phyloP scores from a whole-genome alignment of 2,888 invertebrate species.

The Parasteatoda lunata region DNA sequence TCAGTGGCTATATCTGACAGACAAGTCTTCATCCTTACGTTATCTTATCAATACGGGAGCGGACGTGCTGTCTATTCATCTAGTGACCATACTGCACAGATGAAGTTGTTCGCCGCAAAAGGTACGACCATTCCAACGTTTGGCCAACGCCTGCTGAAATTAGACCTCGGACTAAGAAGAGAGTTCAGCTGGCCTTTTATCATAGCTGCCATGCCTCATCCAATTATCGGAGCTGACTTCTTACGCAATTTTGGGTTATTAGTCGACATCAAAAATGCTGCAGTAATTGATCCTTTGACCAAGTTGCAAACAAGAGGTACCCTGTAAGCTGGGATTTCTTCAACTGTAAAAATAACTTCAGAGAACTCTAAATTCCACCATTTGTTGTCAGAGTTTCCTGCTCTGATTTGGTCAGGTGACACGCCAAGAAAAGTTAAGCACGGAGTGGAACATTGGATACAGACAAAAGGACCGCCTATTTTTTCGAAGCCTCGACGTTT shows the following conservation, averaged over 20 bases:
- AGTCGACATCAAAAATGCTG: not conserved
- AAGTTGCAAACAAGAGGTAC: not conserved
- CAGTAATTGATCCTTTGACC: not conserved
- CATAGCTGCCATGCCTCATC: no score
- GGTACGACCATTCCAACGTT: not conserved
- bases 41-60: not conserved
- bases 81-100: not conserved
- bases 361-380: constrained; percentile 17
- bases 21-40: not conserved
- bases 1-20: not conserved
- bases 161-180: not conserved
- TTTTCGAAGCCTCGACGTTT: constrained; percentile 14
- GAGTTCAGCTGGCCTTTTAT: no score
- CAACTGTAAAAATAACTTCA: not conserved
- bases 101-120: not conserved
- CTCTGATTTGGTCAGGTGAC: constrained; percentile 7
- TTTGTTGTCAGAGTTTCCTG: constrained; percentile 18
- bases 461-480: constrained; percentile 26
- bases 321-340: not conserved
- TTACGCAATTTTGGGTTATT: not conserved
- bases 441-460: not conserved
- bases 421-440: not conserved
- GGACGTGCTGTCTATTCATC: not conserved
- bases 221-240: no score
- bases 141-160: not conserved